These are phyloP conservation scores for Zosterops lateralis DNA, from an alignment of 2,113 vertebrate genomes.

Conservation along the genomic window DNA sequence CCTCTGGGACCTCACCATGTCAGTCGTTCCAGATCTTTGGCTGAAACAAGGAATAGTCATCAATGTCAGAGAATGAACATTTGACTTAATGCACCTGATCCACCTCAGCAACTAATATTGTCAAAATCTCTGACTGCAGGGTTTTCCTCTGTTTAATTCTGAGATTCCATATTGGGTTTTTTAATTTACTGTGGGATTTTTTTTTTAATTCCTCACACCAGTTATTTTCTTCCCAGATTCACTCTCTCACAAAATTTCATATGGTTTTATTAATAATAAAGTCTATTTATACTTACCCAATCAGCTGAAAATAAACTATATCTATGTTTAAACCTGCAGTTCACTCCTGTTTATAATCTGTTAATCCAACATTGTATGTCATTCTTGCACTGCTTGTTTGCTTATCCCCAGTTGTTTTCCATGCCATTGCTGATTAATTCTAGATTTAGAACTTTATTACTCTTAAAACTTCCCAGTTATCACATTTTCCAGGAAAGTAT, in stretches of 20 bases:
- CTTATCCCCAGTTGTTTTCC: background rate
- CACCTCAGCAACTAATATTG: background rate
- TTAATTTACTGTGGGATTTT: background rate
- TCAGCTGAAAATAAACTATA: background rate
- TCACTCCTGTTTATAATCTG: background rate
- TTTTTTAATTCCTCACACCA: background rate
- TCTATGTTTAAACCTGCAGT: background rate
- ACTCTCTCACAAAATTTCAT: background rate
- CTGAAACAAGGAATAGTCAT: background rate
- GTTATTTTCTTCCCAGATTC: background rate
- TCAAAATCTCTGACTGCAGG: background rate
- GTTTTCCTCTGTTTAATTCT: background rate
- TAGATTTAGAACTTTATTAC: background rate
- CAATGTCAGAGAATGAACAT: background rate
- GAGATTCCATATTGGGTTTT: background rate
- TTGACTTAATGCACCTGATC: background rate
- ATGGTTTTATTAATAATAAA: background rate
- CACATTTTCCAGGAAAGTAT: background rate
- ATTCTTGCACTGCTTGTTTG: background rate
- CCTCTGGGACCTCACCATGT: background rate
- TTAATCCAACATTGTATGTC: background rate
- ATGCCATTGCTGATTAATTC: background rate
- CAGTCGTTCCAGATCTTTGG: background rate
- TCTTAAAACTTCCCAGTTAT: background rate
- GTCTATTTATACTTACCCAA: fast-evolving